Evolutionary conservation across 2,888 invertebrate genomes (phyloP).

Genomic region (Trichopria drosophilae): DNA sequence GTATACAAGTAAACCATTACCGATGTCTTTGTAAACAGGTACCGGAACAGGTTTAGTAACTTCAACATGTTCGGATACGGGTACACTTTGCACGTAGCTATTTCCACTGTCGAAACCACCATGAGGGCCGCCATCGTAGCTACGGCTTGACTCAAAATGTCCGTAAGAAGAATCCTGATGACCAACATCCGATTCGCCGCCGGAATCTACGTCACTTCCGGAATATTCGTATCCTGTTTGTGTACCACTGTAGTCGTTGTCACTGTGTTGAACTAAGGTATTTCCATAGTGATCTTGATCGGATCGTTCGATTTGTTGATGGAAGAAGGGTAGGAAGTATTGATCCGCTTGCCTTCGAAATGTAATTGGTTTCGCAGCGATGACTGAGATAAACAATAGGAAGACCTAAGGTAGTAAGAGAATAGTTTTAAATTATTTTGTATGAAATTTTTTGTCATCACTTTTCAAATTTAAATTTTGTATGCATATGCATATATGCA

Average conservation of each 20-base stretch:
- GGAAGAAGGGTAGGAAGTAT: constrained; percentile 38
- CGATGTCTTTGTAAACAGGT: constrained; percentile 70
- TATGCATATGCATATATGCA: background rate
- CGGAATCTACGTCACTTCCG: constrained; percentile 27
- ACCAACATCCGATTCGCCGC: constrained; percentile 37
- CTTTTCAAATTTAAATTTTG: constrained; percentile 1
- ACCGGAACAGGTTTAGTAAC: constrained; percentile 71
- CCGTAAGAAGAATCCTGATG: constrained; percentile 46
- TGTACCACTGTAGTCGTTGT: constrained; percentile 4
- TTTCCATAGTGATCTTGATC: constrained; percentile 50
- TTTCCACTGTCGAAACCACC: constrained; percentile 47
- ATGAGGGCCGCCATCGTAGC: constrained; percentile 41
- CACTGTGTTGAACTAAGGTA: constrained; percentile 34
- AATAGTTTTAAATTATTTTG: background rate
- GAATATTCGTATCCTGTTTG: constrained; percentile 30
- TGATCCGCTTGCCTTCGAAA: constrained; percentile 37
- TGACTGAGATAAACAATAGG: too few species aligned
- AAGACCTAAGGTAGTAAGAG: too few species aligned
- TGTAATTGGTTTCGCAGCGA: constrained; percentile 44
- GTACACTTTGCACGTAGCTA: constrained; percentile 60
- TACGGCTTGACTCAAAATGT: too few species aligned
- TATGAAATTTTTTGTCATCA: background rate
- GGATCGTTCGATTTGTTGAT: constrained; percentile 45
- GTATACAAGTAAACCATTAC: too few species aligned
- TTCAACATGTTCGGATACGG: constrained; percentile 68